These are phyloP conservation scores for Xenopus tropicalis DNA, from an alignment of 2,113 vertebrate genomes.

Conservation along the genomic window DNA sequence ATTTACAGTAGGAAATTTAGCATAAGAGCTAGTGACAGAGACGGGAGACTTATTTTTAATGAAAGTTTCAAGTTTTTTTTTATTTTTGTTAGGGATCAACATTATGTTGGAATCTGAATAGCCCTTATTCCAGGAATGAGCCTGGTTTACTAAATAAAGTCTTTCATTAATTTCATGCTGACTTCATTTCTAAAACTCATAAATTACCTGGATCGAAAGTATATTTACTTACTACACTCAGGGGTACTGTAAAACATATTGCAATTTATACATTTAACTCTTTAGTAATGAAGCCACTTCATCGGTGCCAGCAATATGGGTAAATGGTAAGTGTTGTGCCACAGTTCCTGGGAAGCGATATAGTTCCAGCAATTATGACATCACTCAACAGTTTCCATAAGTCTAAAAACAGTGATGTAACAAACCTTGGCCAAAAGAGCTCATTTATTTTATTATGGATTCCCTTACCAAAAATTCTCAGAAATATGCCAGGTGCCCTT, in stretches of 20 bases:
- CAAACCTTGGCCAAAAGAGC: conserved; percentile 30
- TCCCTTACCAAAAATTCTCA: conserved; percentile 14
- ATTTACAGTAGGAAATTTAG: too few species aligned
- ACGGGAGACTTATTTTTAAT: too few species aligned
- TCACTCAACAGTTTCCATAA: conserved; percentile 3
- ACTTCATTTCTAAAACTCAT: conserved; percentile 23
- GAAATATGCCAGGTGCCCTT: conserved; percentile 16
- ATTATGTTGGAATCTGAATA: neutral
- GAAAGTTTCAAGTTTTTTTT: too few species aligned
- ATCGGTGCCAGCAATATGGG: neutral
- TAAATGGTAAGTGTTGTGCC: neutral
- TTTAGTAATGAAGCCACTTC: conserved; percentile 14
- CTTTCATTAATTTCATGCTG: conserved; percentile 31
- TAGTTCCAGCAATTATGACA: conserved; percentile 15
- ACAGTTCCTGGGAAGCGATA: neutral
- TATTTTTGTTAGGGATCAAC: neutral
- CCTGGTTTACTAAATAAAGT: conserved; percentile 15
- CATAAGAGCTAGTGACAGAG: too few species aligned
- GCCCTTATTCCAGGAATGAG: neutral
- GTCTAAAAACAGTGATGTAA: conserved; percentile 28
- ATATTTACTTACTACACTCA: conserved; percentile 3
- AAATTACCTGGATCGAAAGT: conserved; percentile 15
- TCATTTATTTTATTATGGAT: conserved; percentile 20
- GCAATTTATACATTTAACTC: conserved; percentile 19
- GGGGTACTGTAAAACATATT: conserved; percentile 30